These are phyloP conservation scores for Mormyrus proboscirostris DNA, from an alignment of 2,797 vertebrate genomes.

Conservation along the genomic window DNA sequence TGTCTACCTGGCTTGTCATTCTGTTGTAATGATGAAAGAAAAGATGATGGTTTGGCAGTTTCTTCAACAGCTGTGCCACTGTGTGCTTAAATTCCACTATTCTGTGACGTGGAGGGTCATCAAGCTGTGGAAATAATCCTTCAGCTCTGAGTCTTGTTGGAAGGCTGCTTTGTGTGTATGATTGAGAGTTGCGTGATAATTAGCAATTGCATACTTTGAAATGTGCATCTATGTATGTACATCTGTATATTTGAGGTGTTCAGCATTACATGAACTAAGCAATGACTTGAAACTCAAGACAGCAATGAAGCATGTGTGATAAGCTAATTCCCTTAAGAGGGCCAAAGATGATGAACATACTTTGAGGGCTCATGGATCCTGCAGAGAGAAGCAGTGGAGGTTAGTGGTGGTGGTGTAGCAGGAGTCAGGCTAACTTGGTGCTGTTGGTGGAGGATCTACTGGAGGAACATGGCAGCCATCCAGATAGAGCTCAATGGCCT, in stretches of 20 bases:
- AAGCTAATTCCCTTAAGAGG: not conserved
- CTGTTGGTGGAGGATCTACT: not conserved
- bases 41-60: not conserved
- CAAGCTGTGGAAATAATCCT: not conserved
- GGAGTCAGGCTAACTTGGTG: not conserved
- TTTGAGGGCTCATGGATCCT: not conserved
- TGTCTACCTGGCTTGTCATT: slow-evolving; percentile 41
- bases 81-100: slow-evolving; percentile 9
- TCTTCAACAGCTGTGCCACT: not conserved
- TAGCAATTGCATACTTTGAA: not conserved
- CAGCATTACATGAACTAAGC: not conserved
- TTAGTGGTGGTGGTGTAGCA: not conserved
- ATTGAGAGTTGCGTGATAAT: not conserved
- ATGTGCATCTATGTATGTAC: not conserved
- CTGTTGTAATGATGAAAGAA: slow-evolving; percentile 31
- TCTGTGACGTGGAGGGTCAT: slow-evolving; percentile 1
- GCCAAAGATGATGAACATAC: not conserved
- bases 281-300: not conserved
- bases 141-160: not conserved
- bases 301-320: not conserved
- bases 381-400: not conserved
- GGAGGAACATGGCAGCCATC: not conserved
- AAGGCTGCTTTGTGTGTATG: not conserved
- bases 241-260: not conserved
- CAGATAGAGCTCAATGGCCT: not conserved